These are phyloP conservation scores for Cossypha niveicapilla DNA, from an alignment of 2,797 vertebrate species.

Conservation along the genomic window DNA sequence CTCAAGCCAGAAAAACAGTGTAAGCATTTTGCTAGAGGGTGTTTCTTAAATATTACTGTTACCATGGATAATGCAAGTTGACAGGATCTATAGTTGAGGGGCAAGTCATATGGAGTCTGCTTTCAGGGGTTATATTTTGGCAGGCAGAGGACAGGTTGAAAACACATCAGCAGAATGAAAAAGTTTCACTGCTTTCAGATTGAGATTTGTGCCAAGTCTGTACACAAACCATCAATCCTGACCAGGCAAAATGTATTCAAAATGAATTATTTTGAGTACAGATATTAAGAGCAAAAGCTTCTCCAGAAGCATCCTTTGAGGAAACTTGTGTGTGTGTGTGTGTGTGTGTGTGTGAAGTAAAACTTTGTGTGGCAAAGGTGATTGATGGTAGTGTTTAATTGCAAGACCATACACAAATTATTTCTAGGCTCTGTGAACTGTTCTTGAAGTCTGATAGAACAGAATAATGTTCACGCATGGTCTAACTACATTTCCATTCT, in stretches of 20 bases:
- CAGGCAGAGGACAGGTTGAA: constrained; percentile 53
- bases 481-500: not conserved
- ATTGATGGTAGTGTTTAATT: not conserved
- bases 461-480: not conserved
- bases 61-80: constrained; percentile 47
- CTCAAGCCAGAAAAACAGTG: not conserved
- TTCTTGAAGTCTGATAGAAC: not conserved
- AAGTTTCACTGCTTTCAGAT: not conserved
- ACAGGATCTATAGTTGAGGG: constrained; percentile 57
- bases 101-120: constrained; percentile 21
- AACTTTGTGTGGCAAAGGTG: not conserved
- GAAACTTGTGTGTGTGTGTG: too few relatives aligned
- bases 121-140: constrained; percentile 29
- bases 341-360: not conserved
- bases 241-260: not conserved
- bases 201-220: not conserved
- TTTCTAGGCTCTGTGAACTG: not conserved
- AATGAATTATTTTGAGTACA: not conserved
- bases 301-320: not conserved
- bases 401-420: not conserved
- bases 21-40: constrained; percentile 41
- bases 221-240: not conserved
- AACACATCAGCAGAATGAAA: not conserved
- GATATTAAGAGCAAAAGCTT: not conserved
- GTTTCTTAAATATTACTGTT: constrained; percentile 55